These are phyloP conservation scores for Genyomyrus donnyi DNA, from an alignment of 2,113 vertebrate genomes.

Conservation along the genomic window DNA sequence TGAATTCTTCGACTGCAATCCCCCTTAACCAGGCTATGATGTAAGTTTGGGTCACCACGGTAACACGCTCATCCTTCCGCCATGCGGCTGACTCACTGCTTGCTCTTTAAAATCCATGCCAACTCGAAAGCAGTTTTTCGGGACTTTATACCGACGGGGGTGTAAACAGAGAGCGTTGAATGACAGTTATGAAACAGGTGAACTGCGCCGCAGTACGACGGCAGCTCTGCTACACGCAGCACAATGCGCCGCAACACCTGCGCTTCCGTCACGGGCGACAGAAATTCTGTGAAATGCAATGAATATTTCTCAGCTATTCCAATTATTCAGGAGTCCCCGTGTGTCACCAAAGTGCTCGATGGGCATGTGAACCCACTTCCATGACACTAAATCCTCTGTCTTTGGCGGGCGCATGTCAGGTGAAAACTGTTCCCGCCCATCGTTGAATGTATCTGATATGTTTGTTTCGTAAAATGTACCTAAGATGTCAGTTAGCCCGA, in stretches of 20 bases:
- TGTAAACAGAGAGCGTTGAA: background rate
- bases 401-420: background rate
- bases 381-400: background rate
- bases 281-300: background rate
- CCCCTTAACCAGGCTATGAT: background rate
- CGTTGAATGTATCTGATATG: background rate
- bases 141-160: background rate
- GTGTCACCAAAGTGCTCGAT: background rate
- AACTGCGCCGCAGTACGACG: background rate
- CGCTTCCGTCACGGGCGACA: background rate
- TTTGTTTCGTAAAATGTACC: background rate
- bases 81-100: background rate
- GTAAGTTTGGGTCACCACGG: constrained; percentile 11
- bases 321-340: background rate
- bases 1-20: background rate
- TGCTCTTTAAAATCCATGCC: constrained; percentile 9
- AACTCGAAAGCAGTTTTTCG: background rate
- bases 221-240: background rate
- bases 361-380: background rate
- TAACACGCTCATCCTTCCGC: background rate
- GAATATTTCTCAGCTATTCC: background rate
- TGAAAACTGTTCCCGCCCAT: background rate
- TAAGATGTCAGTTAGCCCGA: background rate
- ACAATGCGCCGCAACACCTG: background rate
- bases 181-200: constrained; percentile 8